phyloP scores from a whole-genome alignment of 2,113 vertebrate species.

The Thomomys bottae region DNA sequence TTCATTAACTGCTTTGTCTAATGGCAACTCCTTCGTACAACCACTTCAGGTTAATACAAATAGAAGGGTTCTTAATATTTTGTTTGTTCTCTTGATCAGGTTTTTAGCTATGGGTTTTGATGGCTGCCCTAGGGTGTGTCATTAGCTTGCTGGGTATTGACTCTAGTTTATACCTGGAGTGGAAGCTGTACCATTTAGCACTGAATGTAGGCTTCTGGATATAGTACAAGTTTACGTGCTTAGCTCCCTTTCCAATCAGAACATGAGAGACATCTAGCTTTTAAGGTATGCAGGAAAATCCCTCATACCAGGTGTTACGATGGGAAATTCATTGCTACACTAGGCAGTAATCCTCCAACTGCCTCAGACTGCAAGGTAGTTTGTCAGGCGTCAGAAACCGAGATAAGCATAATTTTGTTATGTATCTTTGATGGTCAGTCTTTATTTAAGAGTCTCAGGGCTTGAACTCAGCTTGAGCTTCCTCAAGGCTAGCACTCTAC shows the following conservation, averaged over 20 bases:
- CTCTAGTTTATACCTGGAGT: background rate
- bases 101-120: conserved; percentile 11
- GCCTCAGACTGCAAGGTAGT: background rate
- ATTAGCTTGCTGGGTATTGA: background rate
- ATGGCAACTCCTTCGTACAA: no score
- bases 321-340: background rate
- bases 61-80: background rate
- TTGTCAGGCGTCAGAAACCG: background rate
- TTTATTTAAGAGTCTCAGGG: no score
- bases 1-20: no score
- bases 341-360: background rate
- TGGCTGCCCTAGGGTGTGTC: background rate
- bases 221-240: background rate
- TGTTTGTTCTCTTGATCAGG: conserved; percentile 47
- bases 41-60: background rate
- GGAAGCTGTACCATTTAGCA: background rate
- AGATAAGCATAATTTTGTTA: no score
- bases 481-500: no score
- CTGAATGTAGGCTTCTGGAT: background rate
- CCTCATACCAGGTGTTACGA: background rate
- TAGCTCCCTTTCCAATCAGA: background rate
- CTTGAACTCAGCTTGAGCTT: no score
- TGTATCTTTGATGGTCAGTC: no score
- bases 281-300: background rate
- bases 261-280: background rate